Percentiles rank a stretch among this genome's conserved stretches.
Conservation (phyloP, 53 echinoderm and acorn worm species). For the Henricia sp. region DNA sequence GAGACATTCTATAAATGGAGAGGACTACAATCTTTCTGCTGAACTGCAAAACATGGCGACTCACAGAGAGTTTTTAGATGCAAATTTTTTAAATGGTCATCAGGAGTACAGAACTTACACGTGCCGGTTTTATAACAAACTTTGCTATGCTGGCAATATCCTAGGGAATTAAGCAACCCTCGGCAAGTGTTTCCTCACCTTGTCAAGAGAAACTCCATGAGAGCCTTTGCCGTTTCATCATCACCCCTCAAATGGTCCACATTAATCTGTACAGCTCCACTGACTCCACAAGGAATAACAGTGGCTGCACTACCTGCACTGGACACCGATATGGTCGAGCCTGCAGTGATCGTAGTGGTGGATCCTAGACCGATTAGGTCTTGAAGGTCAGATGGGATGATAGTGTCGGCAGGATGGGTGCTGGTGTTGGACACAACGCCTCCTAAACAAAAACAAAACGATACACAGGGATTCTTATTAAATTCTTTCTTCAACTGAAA, state of each 20-base stretch:
- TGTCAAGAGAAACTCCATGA: slow-evolving; percentile 95
- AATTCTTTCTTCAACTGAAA: no score
- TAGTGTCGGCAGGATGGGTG: slow-evolving; percentile 89
- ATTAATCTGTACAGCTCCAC: slow-evolving; percentile 71
- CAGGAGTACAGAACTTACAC: no score
- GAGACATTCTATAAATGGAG: no score
- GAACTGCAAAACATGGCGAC: no score
- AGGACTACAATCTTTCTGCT: no score
- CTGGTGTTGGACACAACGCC: slow-evolving; percentile 65
- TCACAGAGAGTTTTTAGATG: no score
- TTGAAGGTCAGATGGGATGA: slow-evolving; percentile 65
- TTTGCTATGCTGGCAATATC: no score
- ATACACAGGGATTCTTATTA: no score
- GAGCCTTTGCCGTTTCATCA: slow-evolving; percentile 88
- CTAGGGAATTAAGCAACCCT: no score
- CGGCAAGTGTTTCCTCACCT: slow-evolving; percentile 67
- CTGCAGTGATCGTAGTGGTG: slow-evolving; percentile 81
- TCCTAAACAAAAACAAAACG: no score
- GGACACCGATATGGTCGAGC: slow-evolving; percentile 82
- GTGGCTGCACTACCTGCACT: slow-evolving; percentile 86
- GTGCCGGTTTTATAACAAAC: no score
- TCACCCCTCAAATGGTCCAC: slow-evolving; percentile 81
- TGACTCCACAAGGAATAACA: slow-evolving; percentile 80
- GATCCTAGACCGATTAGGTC: slow-evolving; percentile 82
- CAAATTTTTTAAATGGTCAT: no score